These are phyloP conservation scores for Cherax quadricarinatus DNA, from an alignment of 1,140 invertebrate genomes.

Conservation along the genomic window DNA sequence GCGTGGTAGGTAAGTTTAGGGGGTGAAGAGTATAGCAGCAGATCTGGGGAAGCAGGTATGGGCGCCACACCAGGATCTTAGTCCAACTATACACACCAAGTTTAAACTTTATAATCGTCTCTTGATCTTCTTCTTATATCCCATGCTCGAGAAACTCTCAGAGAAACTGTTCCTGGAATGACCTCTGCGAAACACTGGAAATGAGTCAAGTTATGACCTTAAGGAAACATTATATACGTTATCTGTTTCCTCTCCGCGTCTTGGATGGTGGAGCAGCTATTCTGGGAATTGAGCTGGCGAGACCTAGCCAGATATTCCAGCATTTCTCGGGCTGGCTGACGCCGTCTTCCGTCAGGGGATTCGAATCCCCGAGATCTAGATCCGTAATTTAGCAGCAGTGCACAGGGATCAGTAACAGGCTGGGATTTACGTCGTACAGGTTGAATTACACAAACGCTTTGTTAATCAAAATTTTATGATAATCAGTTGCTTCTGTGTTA, in stretches of 20 bases:
- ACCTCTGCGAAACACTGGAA: neutral
- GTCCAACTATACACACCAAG: no score
- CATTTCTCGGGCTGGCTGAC: neutral
- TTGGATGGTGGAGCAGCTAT: constrained; percentile 16
- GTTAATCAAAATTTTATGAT: no score
- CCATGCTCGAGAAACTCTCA: neutral
- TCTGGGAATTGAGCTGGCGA: constrained; percentile 14
- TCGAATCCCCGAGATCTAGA: neutral
- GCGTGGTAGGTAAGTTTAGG: neutral
- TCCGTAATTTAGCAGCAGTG: neutral
- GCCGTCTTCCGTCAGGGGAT: constrained; percentile 2
- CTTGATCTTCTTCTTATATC: neutral
- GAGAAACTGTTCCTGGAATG: constrained; percentile 16
- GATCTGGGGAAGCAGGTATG: no score
- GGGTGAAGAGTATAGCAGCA: neutral
- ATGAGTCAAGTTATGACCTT: constrained; percentile 1
- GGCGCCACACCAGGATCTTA: no score
- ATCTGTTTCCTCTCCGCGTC: neutral
- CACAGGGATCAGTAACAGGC: no score
- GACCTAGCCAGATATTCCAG: constrained; percentile 9
- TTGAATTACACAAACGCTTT: no score
- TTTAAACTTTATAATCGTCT: no score
- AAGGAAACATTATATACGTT: constrained; percentile 10
- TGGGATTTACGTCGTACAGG: no score
- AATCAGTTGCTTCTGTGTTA: no score